Percentiles rank a stretch among this genome's conserved stretches.
phyloP scores from a whole-genome alignment of 2,888 invertebrate genomes.

The Drosophila nigricruria region DNA sequence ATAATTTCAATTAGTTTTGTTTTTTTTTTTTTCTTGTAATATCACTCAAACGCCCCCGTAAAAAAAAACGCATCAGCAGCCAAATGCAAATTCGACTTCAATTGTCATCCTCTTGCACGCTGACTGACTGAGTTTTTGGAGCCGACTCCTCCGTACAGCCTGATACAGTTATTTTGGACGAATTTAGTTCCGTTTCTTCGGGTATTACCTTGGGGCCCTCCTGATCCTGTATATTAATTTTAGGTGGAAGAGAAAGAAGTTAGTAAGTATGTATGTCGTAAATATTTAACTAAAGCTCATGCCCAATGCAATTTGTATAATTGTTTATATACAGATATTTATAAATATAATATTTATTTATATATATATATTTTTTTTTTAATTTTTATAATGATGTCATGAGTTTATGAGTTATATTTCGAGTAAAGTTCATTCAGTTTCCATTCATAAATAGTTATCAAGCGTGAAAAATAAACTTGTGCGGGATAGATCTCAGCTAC shows the following conservation, averaged over 20 bases:
- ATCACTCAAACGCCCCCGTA: constrained; percentile 70
- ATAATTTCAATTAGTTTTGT: constrained; percentile 26
- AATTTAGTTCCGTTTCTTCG: constrained; percentile 86
- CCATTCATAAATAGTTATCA: background rate
- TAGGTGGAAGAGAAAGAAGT: background rate
- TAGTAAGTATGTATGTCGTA: background rate
- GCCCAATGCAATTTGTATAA: background rate
- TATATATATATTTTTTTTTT: too few species aligned
- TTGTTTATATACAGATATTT: background rate
- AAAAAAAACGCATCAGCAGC: constrained; percentile 24
- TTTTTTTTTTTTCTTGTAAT: constrained; percentile 35
- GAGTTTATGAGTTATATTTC: background rate
- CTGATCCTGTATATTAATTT: constrained; percentile 77
- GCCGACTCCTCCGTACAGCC: constrained; percentile 56
- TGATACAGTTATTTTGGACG: constrained; percentile 72
- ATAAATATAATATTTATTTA: background rate
- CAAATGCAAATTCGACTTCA: constrained; percentile 17
- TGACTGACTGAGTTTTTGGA: constrained; percentile 30
- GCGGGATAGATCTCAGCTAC: too few species aligned
- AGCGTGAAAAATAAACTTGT: background rate
- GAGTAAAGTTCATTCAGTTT: background rate
- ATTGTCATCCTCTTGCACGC: constrained; percentile 66
- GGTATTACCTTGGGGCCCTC: constrained; percentile 88
- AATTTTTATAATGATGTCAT: background rate
- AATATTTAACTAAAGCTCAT: background rate